phyloP scores from a whole-genome alignment of 2,113 vertebrate species.

The Myrmecobius fasciatus region DNA sequence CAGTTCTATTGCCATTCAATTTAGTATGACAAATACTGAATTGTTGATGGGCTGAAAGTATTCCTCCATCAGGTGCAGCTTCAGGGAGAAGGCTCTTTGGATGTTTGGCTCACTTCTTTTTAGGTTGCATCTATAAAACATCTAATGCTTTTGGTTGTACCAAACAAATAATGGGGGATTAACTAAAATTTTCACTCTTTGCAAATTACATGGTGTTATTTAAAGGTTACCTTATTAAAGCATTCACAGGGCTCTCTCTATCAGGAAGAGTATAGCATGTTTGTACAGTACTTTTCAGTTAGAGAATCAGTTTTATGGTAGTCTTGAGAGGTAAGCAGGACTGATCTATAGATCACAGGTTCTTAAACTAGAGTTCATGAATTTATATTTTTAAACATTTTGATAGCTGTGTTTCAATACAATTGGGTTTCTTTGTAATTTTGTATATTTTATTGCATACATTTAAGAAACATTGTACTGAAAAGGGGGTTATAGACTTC shows the following conservation, averaged over 20 bases:
- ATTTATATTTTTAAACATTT: no score
- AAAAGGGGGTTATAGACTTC: no score
- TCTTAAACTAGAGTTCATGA: no score
- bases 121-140: not conserved
- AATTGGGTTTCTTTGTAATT: no score
- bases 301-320: not conserved
- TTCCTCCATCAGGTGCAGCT: not conserved
- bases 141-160: not conserved
- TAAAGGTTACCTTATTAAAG: not conserved
- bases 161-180: not conserved
- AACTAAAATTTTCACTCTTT: not conserved
- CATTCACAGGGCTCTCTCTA: not conserved
- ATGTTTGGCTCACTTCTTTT: not conserved
- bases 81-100: not conserved
- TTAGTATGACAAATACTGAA: not conserved
- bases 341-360: not conserved
- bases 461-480: no score
- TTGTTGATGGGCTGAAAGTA: not conserved
- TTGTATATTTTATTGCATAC: no score
- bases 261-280: not conserved
- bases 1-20: not conserved
- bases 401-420: no score
- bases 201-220: not conserved
- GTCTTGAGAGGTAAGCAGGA: not conserved
- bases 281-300: not conserved